Base-by-base conservation (phyloP, 2,888 invertebrate genomes). In the Hydropsyche betteni region DNA sequence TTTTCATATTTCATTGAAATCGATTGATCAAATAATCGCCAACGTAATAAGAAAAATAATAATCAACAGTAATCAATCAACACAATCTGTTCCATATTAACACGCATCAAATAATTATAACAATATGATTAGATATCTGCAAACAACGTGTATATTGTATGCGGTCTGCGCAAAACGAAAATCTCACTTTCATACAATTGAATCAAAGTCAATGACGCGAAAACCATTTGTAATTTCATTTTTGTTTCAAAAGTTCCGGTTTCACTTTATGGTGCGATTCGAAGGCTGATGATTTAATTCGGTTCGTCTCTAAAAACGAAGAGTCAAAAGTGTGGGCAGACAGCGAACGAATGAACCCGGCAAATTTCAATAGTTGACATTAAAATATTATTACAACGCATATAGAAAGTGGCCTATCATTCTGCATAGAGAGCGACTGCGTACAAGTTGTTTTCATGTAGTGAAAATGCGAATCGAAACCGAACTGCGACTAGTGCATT, bases 201-300 rank as follows among this genome's bases (percentile, higher is more conserved):
- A 44, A 44, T 10, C 44, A 44, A 44, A 44, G 44, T 44, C 44
- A 44, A 44, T 44, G 44, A 10, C 44, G 44, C 44, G 44, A 44
- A 44, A 44, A 44, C 44, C 7, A 44, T 44, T 44, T 44, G 44
- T 44, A 44, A 44, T 44, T 44, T 44, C 44, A 10, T 44, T 44
- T 44, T 10, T 44, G 44, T 44, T 44, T 44, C 6, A 4, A 44
- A 55, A 4, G n/a, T 64, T 64, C 64, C 64, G 64, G 64, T 24
- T 33, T 64, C n/a, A 33, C 33, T 34, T 33, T 36, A 64, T 16
- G 61, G 61, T 24, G 10, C 61, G 24, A 61, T 33, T 7, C 55
- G 64, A 64, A 64, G 64, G 64, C 34, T 64, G 64, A 64, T n/a
- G 64, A 64, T 64, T 64, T 64, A 36, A 64, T 64, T 64, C 34